Conservation (phyloP, 2,888 invertebrate genomes). For the Subacronicta megacephala region DNA sequence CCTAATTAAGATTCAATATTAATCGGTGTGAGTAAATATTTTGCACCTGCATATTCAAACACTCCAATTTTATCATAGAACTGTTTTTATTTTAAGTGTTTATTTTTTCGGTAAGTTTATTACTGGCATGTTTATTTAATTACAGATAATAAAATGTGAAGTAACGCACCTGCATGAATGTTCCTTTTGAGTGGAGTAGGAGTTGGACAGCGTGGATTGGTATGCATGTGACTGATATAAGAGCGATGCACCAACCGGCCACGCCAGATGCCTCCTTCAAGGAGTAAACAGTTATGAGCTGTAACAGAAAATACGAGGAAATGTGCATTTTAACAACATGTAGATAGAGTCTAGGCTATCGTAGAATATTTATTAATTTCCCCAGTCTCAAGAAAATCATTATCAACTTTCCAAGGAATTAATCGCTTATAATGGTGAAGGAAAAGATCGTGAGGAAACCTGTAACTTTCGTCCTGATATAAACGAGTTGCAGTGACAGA, state of each 20-base stretch:
- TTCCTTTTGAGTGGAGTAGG: slow-evolving; percentile 83
- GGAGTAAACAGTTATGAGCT: slow-evolving; percentile 91
- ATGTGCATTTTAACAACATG: too few relatives aligned
- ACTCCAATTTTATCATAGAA: slow-evolving; percentile 27
- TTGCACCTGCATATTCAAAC: slow-evolving; percentile 23
- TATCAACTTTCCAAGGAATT: too few relatives aligned
- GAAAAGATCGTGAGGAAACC: too few relatives aligned
- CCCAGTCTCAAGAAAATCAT: too few relatives aligned
- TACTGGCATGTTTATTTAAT: slow-evolving; percentile 35
- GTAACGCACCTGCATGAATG: slow-evolving; percentile 77
- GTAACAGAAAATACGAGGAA: slow-evolving; percentile 52
- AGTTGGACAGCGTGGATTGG: slow-evolving; percentile 90
- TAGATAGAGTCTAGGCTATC: too few relatives aligned
- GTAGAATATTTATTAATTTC: too few relatives aligned
- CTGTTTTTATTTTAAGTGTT: slow-evolving; percentile 28
- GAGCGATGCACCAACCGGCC: slow-evolving; percentile 92
- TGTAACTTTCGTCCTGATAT: too few relatives aligned
- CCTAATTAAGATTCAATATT: slow-evolving; percentile 18
- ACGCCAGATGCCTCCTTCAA: slow-evolving; percentile 89
- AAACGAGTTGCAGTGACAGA: too few relatives aligned
- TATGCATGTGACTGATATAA: slow-evolving; percentile 93
- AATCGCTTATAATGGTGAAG: too few relatives aligned
- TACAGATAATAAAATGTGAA: slow-evolving; percentile 22
- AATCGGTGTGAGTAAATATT: slow-evolving; percentile 34
- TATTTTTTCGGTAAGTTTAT: slow-evolving; percentile 42